Evolutionary conservation across 2,888 invertebrate species (phyloP), one percentile per base, ranked within the genome.

Genomic region (Chaitophorus viminalis): DNA sequence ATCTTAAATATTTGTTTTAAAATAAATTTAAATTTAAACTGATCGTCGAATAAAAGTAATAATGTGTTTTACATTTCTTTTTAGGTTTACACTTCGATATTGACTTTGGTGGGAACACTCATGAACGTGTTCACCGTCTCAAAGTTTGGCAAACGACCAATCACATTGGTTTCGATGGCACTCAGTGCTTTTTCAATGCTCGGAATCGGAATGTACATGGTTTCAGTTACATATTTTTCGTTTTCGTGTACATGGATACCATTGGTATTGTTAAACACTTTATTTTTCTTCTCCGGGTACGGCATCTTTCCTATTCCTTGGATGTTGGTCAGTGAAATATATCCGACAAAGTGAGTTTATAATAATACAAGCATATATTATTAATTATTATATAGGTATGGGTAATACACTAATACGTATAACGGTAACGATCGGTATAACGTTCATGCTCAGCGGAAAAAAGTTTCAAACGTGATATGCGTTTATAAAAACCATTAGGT

Each of bases 291-390:
- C 89, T 92, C 91, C 85, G 92, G 92, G 75, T 46, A 91, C n/a
- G 91, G 91, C 2, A 90, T 91, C 6, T 91, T 92, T 14, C 92
- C 92, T 25, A 91, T 93, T 29, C 93, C 93, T 1, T 94, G 93
- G 93, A 92, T 93, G 89, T 90, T 93, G 72, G 91, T 93, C 18
- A 93, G 93, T 87, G 93, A 94, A 91, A 92, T 94, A 18, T 94
- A 93, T 89, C 93, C 93, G 0, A 92, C 93, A 89, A 93, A 93
- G 93, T 93, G 90, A 91, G 90, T 89, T 31, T 46, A 46, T 46
- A 11, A 46, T 11, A 11, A 46, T 11, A 11, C 0, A 14, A 46
- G 46, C 11, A 14, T 46, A 46, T 11, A 14, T 1, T 14, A 46
- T 46, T 14, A 14, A 46, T 39, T 9, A 39, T 9, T 39, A n/a